Base-by-base conservation (phyloP, 2,888 invertebrate species). In the Melanotus villosus region DNA sequence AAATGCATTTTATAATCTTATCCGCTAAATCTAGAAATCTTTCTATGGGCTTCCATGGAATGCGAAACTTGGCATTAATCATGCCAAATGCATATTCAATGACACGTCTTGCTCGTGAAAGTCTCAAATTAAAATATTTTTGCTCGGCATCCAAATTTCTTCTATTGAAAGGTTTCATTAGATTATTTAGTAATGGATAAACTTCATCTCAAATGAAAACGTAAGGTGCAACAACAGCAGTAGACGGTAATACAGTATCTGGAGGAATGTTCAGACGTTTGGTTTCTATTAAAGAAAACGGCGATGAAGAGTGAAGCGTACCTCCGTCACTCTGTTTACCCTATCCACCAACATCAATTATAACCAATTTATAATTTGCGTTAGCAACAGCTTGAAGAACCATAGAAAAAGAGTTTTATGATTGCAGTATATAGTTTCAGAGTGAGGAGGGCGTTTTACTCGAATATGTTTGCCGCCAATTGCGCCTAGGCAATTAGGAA, bases 101-200 rank as follows among this genome's bases (percentile, higher is more conserved):
- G 14, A 38, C 41, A 30, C 26, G 58, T 41, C 58, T 21, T 56
- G 56, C 56, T 56, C 34, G 10, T 43, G 72, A 72, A 10, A 73
- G 45, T n/a, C n/a, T n/a, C 32, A 66, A 12, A 67, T 70, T 70
- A 47, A 70, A 67, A 47, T 32, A 32, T 9, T 34, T 5, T 12
- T 12, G n/a, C n/a, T 34, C 12, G 3, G 34, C 34, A 12, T 34
- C 34, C 12, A 34, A 38, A 38, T 34, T 62, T 56, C n/a, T 66
- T 41, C 47, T 69, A 19, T 30, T 16, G 18, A 16, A 34, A n/a
- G 43, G 43, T 45, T 21, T 18, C 5, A 45, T 4, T 18, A 45
- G 1, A 19, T 45, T 19, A 10, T 45, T 45, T 45, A 10, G 18
- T 16, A n/a, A n/a, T n/a, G n/a, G n/a, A n/a, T n/a, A n/a, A 21